These are phyloP conservation scores for Caenorhabditis sp. DNA, from an alignment of 2,888 invertebrate species.

Conservation along the genomic window DNA sequence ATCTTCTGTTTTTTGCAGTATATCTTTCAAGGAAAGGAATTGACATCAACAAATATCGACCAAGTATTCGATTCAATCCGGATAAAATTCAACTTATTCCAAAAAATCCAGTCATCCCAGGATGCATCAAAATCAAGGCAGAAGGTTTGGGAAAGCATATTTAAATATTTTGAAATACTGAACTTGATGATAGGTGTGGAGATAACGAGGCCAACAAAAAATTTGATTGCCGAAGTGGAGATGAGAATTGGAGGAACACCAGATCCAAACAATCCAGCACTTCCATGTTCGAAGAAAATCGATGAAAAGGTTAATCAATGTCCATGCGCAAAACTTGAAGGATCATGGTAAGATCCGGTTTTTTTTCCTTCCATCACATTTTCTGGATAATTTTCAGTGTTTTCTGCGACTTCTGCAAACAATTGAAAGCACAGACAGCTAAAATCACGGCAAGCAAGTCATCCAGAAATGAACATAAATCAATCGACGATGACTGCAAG, in stretches of 20 bases:
- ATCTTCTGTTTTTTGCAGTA: conserved; percentile 53
- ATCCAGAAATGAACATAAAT: conserved; percentile 43
- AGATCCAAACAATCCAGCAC: conserved; percentile 68
- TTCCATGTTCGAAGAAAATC: conserved; percentile 69
- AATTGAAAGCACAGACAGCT: conserved; percentile 63
- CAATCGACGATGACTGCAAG: conserved; percentile 61
- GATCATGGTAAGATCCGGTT: conserved; percentile 63
- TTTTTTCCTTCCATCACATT: background rate
- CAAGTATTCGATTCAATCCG: conserved; percentile 68
- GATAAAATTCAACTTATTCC: conserved; percentile 70
- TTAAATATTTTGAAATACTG: background rate
- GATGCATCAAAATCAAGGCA: conserved; percentile 70
- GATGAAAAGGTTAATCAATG: conserved; percentile 70
- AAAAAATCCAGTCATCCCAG: conserved; percentile 70
- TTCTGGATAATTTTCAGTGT: conserved; percentile 50
- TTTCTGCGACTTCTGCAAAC: conserved; percentile 70
- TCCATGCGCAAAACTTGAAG: conserved; percentile 69
- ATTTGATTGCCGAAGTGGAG: conserved; percentile 68
- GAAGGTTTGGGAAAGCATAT: conserved; percentile 38
- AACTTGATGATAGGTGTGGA: conserved; percentile 31
- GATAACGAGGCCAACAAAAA: conserved; percentile 48
- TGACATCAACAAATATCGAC: conserved; percentile 67
- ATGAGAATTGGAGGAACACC: conserved; percentile 69
- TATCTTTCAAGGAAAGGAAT: conserved; percentile 68
- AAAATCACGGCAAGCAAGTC: conserved; percentile 58